These are phyloP conservation scores for Aleiodes sp. DNA, from an alignment of 1,140 invertebrate species.

Conservation along the genomic window DNA sequence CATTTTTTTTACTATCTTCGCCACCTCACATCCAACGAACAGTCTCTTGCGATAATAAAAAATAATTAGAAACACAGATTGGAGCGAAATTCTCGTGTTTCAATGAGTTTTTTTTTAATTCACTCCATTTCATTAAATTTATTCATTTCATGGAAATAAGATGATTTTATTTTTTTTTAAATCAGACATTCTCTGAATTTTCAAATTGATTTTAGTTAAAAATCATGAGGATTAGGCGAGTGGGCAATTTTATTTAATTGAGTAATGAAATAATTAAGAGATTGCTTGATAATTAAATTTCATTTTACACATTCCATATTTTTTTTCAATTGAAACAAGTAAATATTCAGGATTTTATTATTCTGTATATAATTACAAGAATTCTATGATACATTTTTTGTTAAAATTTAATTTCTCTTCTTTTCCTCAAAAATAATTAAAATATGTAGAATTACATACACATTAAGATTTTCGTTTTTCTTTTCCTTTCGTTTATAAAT, in stretches of 20 bases:
- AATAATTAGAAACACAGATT: slow-evolving; percentile 15
- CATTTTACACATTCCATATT: too few species aligned
- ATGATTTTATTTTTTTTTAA: background rate
- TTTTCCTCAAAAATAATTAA: slow-evolving; percentile 1
- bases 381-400: slow-evolving; percentile 22
- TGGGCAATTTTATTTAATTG: background rate
- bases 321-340: slow-evolving; percentile 2
- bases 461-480: background rate
- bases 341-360: slow-evolving; percentile 29
- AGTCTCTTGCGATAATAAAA: slow-evolving; percentile 30
- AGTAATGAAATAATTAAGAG: background rate
- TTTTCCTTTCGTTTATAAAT: background rate
- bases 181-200: background rate
- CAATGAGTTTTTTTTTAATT: background rate
- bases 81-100: background rate
- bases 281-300: too few species aligned
- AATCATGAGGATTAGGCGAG: background rate
- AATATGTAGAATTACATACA: slow-evolving; percentile 16
- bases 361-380: slow-evolving; percentile 21
- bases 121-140: background rate
- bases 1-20: background rate
- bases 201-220: background rate
- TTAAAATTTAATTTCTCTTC: background rate
- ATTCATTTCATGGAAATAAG: background rate
- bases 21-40: slow-evolving; percentile 3